A percentile compares a stretch with the other conserved stretches of the same genome.
These are phyloP conservation scores for Notoglanidium macrostoma DNA, from an alignment of 2,797 vertebrate species.

Conservation along the genomic window DNA sequence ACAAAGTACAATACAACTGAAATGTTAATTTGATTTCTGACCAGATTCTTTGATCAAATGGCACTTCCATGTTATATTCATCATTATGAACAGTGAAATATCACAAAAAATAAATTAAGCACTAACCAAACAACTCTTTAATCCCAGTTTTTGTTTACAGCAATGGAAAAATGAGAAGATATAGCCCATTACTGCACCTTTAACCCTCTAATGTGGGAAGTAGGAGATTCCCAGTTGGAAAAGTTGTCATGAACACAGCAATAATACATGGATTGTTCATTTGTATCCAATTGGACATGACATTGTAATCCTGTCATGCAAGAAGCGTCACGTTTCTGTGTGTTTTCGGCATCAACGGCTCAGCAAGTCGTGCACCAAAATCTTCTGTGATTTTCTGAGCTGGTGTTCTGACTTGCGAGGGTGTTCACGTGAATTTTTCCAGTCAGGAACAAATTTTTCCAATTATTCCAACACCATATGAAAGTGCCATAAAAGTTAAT, in stretches of 20 bases:
- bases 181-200: neutral
- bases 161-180: neutral
- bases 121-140: neutral
- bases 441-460: too few relatives aligned
- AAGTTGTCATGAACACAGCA: neutral
- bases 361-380: too few relatives aligned
- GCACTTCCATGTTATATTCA: neutral
- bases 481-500: too few relatives aligned
- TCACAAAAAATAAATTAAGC: neutral
- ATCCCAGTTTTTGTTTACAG: neutral
- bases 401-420: too few relatives aligned
- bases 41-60: neutral
- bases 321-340: too few relatives aligned
- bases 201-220: neutral
- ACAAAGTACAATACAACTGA: too few relatives aligned
- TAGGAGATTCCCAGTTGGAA: neutral
- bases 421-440: too few relatives aligned
- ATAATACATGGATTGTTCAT: neutral
- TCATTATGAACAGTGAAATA: neutral
- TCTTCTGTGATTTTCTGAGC: too few relatives aligned
- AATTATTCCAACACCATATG: too few relatives aligned
- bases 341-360: too few relatives aligned
- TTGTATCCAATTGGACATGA: too few relatives aligned
- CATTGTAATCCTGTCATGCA: too few relatives aligned
- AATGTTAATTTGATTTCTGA: neutral